These are phyloP conservation scores for Oreohelix idahoensis DNA, from an alignment of 1,140 invertebrate genomes.

Conservation along the genomic window DNA sequence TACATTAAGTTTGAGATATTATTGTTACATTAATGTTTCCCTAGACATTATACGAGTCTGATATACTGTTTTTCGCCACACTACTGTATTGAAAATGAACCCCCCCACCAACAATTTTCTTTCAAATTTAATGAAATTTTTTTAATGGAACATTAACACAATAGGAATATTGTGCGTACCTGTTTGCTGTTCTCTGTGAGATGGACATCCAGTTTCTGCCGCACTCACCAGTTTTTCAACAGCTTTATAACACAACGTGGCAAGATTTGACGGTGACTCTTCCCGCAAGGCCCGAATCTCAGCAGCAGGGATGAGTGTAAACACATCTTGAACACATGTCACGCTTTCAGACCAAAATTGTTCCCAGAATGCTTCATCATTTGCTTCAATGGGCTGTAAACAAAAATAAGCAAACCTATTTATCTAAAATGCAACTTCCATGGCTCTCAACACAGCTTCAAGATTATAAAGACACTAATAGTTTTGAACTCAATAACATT, in stretches of 20 bases:
- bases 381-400: conserved; percentile 87
- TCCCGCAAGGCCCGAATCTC: conserved; percentile 90
- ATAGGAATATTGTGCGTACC: conserved; percentile 74
- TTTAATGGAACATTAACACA: too few relatives aligned
- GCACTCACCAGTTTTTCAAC: conserved; percentile 95
- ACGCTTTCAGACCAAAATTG: conserved; percentile 98
- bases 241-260: conserved; percentile 98
- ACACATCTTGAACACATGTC: conserved; percentile 95
- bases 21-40: too few relatives aligned
- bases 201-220: conserved; percentile 93
- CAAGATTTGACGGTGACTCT: conserved; percentile 97
- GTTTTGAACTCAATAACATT: too few relatives aligned
- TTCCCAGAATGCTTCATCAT: conserved; percentile 97
- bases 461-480: too few relatives aligned
- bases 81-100: too few relatives aligned
- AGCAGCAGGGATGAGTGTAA: conserved; percentile 92
- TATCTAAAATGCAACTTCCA: too few relatives aligned
- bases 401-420: conserved; percentile 12
- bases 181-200: conserved; percentile 93
- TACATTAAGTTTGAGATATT: too few relatives aligned
- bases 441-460: too few relatives aligned
- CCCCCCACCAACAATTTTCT: too few relatives aligned
- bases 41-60: too few relatives aligned
- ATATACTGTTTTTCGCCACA: too few relatives aligned
- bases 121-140: too few relatives aligned